Evolutionary conservation across 2,888 invertebrate genomes (phyloP).

Genomic region (Allolobophora icterica): DNA sequence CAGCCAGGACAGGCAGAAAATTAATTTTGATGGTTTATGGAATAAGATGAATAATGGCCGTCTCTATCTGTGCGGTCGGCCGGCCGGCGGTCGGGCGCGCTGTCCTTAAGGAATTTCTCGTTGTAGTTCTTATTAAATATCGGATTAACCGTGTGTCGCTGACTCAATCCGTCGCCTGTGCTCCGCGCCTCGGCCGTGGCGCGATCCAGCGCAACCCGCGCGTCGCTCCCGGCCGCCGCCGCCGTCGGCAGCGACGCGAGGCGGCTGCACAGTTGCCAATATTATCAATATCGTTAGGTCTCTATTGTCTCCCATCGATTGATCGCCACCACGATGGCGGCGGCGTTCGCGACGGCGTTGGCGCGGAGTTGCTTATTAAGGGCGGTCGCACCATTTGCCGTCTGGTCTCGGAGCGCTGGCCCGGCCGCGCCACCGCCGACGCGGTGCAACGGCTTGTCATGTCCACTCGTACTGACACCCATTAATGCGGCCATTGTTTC

Average conservation of each 20-base stretch:
- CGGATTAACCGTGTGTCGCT: constrained; percentile 17
- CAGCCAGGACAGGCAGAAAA: constrained; percentile 30
- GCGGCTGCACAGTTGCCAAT: constrained; percentile 17
- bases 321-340: constrained; percentile 21
- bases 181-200: constrained; percentile 18
- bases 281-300: constrained; percentile 27
- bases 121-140: constrained; percentile 17
- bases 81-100: not conserved
- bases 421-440: constrained; percentile 21
- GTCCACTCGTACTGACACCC: constrained; percentile 27
- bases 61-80: not conserved
- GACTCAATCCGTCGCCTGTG: constrained; percentile 13
- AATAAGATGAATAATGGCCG: constrained; percentile 17
- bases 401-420: constrained; percentile 12
- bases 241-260: not conserved
- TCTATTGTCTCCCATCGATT: constrained; percentile 28
- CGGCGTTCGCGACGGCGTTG: constrained; percentile 13
- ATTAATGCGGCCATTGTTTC: constrained; percentile 28
- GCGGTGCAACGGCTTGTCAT: constrained; percentile 25
- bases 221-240: not conserved
- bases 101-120: constrained; percentile 17
- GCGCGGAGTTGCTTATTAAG: constrained; percentile 26
- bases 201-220: constrained; percentile 11
- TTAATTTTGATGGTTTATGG: constrained; percentile 17
- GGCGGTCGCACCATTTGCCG: constrained; percentile 29